Base-by-base conservation (phyloP, 2,888 invertebrate genomes). In the Nephrocerus scutellatus region DNA sequence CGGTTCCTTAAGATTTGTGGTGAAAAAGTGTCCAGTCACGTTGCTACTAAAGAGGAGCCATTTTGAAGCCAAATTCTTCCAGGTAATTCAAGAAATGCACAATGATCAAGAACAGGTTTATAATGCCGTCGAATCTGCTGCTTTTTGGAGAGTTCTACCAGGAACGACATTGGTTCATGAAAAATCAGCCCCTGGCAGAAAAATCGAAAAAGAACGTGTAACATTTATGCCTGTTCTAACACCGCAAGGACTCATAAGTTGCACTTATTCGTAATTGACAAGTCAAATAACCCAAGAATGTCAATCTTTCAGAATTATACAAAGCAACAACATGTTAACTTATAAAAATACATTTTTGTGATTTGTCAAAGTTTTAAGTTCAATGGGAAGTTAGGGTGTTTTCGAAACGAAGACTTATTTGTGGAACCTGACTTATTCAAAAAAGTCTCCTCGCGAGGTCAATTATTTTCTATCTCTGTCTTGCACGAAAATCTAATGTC, bases 61-160 rank as follows among this genome's bases (percentile, higher is more conserved):
- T 14, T 39, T 44, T 20, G 19, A 30, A 35, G 26, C 15, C 7
- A 37, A 42, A 29, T 22, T 45, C 13, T 28, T 28, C 6, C 19
- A 36, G 33, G 39, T 34, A 24, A 19, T 44, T 31, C 29, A 39
- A 39, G 29, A 44, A 26, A 42, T 43, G 33, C 36, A 41, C 37
- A 30, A 45, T n/a, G 23, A 24, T 16, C 14, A 37, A 19, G 36
- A 47, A n/a, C 49, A 48, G 41, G 41, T 51, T 26, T 53, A 49
- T 23, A 45, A 50, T 39, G 53, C 45, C 18, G 49, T 46, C 10
- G 46, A 51, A 28, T 47, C 45, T n/a, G 47, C 46, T 31, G 39
- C 50, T 20, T 53, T 47, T 26, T 52, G 50, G 49, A 49, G 46
- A 35, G 31, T 50, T 39, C 40, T 48, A 26, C 49, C 48, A 13